Evolutionary conservation across 1,140 invertebrate genomes (phyloP).

Genomic region (Drosophila rhopaloa): DNA sequence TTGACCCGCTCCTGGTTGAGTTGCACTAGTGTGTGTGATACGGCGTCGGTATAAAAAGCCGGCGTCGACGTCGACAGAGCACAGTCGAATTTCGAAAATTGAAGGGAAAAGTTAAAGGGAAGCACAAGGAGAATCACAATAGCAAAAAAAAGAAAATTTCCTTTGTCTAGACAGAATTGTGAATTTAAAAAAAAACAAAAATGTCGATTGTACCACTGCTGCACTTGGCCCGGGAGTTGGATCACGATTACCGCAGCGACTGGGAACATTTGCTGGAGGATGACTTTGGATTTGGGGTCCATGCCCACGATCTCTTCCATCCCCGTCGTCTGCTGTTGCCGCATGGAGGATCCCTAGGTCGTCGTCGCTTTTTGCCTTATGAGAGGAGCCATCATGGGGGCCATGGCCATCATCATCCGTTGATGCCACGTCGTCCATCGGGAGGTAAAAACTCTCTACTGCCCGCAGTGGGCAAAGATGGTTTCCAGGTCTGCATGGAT

Average conservation of each 20-base stretch:
- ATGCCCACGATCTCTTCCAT: constrained; percentile 74
- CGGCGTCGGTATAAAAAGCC: constrained; percentile 67
- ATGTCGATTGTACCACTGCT: constrained; percentile 80
- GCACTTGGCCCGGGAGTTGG: constrained; percentile 73
- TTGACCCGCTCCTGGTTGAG: not conserved
- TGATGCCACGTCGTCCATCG: constrained; percentile 40
- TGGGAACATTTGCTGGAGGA: constrained; percentile 70
- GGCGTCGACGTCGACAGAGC: not conserved
- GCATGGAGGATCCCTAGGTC: constrained; percentile 36
- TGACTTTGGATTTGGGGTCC: constrained; percentile 79
- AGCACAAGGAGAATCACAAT: not conserved
- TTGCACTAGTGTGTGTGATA: constrained; percentile 29
- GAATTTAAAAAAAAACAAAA: constrained; percentile 36
- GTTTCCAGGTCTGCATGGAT: constrained; percentile 90
- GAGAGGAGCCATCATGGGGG: constrained; percentile 33
- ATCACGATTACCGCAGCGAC: constrained; percentile 48
- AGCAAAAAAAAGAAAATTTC: constrained; percentile 5
- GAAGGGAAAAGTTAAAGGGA: constrained; percentile 3
- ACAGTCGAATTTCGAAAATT: constrained; percentile 29
- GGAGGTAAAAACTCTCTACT: constrained; percentile 41
- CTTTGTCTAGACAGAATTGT: constrained; percentile 21
- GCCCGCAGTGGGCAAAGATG: constrained; percentile 85
- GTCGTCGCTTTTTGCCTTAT: constrained; percentile 51
- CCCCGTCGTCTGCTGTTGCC: constrained; percentile 63
- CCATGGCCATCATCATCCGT: constrained; percentile 32